Conservation (phyloP, 2,113 vertebrate genomes). For the Zosterops hypoxanthus region DNA sequence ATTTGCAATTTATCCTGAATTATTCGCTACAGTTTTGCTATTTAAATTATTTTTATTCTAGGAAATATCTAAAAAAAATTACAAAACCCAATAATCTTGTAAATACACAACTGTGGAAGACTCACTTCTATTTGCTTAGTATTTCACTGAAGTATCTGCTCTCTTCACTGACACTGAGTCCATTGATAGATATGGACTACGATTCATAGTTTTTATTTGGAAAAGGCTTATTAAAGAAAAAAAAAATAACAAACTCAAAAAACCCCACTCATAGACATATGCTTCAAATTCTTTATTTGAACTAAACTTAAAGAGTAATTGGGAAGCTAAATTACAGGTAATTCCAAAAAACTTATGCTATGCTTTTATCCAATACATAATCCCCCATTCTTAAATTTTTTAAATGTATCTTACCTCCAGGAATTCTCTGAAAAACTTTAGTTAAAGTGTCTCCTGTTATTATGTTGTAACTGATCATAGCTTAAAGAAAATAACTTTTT, state of each 20-base stretch:
- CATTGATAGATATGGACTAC: not conserved
- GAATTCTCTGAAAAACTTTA: constrained; percentile 93
- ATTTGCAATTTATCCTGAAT: not conserved
- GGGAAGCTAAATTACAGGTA: not conserved
- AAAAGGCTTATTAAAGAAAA: not conserved
- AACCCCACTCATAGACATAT: not conserved
- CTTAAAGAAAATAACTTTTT: constrained; percentile 69
- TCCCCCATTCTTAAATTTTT: not conserved
- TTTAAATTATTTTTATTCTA: not conserved
- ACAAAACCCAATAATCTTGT: not conserved
- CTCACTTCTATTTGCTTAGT: not conserved
- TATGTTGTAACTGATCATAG: constrained; percentile 98
- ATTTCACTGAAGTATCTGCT: not conserved
- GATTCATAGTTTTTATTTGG: not conserved
- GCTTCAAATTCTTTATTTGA: not conserved
- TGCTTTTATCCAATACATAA: not conserved
- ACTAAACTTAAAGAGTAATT: not conserved
- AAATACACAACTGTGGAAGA: not conserved
- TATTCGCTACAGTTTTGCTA: not conserved
- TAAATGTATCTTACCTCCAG: constrained; percentile 83
- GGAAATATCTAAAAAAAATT: not conserved
- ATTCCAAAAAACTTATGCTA: not conserved
- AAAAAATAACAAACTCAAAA: not conserved
- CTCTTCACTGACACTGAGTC: not conserved
- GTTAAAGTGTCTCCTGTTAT: constrained; percentile 90